Base-by-base conservation (phyloP, 2,888 invertebrate species). In the Branchipolynoe longqiensis region DNA sequence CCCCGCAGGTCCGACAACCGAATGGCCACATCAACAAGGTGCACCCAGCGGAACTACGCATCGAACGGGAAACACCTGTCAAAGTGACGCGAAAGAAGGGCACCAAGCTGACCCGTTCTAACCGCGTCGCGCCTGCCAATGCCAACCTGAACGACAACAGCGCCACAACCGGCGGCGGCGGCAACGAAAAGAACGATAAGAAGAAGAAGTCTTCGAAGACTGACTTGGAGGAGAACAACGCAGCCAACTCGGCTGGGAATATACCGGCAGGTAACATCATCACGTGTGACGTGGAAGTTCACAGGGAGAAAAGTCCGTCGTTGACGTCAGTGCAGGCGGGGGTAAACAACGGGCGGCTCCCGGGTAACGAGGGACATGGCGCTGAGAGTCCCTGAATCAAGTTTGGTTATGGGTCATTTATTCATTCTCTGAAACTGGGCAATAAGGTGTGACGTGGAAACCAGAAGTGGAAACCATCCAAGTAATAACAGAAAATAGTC, bases 211-310 rank as follows among this genome's bases (percentile, higher is more conserved):
- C 8, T 18, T 36, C 14, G 18, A n/a, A 18, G 36, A 18, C 28
- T 12, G 28, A 62, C 25, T 28, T 14, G 18, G n/a, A 81, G 48
- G 54, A 81, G n/a, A n/a, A n/a, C n/a, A n/a, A n/a, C n/a, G 64
- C 18, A 25, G 22, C 18, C 12, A 64, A 64, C 12, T 25, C 38
- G 38, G 36, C 14, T 8, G 33, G 33, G 31, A 85, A 86, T 40
- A 90, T 90, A 83, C 90, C 91, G 38, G 84, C 88, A 3, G 89
- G 90, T 69, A 92, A 92, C 87, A 89, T 89, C 74, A 87, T 92
- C 14, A 92, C 91, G 6, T 92, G 91, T 87, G 88, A 91, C 4
- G 92, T 90, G 14, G 92, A 92, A 81, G 88, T 92, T 6, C 92
- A 92, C 83, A 87, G 91, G 58, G 91, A 91, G 87, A 92, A 91